Base-by-base conservation (phyloP, 2,797 vertebrate genomes). In the Sciaenops ocellatus region DNA sequence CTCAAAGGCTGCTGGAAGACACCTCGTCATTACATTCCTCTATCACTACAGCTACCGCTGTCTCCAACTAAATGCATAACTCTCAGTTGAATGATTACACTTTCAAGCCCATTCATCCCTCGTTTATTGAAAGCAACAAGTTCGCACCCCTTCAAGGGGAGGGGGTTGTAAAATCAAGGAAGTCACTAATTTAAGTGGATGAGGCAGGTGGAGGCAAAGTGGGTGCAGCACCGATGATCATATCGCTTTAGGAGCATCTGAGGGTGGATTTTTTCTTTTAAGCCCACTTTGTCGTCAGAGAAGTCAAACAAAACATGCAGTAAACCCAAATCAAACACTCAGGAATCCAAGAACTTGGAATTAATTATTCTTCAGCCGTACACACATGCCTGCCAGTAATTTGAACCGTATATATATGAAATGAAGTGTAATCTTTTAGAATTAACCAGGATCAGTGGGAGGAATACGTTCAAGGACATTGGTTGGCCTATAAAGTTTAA, bases 81-180 rank as follows among this genome's bases (percentile, higher is more conserved):
- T 76, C 74, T 77, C 77, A 66, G 57, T 48, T 79, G 50, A 68
- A 83, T 57, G 80, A 69, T 81, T 76, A 51, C 41, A 74, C 66
- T 79, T 85, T 78, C 34, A 44, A 59, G 76, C 46, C 47, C 75
- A 86, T 87, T 86, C 85, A 87, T 67, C 67, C 78, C 46, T 41
- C 60, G 15, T 78, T 86, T 74, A 85, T 66, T 75, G 77, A 87
- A 82, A 80, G 86, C 73, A 85, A 84, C 83, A 85, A 55, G 81
- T 83, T 83, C 65, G 77, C 65, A 20, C 65, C 61, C 60, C 74
- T 76, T 83, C 68, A 63, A 12, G 15, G 34, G 30, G 30, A 0
- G 60, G 54, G 46, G 69, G 69, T 34, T 76, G 59, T 71, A 78
- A 86, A 78, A 79, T 73, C 78, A 87, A 80, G 83, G 59, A 78